Evolutionary conservation across 35 echinoderm and acorn worm genomes (phyloP).

Genomic region (Heliocidaris erythrogramma): DNA sequence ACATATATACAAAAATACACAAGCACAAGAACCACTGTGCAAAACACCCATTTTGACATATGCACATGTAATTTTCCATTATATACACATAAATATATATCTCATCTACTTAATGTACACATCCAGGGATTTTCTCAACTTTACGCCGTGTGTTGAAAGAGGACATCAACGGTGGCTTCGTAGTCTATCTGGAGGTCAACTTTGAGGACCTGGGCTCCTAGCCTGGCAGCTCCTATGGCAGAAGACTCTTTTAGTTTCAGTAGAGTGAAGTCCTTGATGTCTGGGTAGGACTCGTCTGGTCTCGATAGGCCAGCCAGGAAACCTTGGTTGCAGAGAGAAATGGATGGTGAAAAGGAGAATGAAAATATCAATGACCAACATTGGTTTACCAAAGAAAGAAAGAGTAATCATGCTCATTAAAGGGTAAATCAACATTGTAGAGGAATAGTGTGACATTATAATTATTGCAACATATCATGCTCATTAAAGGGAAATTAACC

Average conservation of each 20-base stretch:
- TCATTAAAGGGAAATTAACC: no score
- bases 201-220: slow-evolving; percentile 73
- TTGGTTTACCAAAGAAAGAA: no score
- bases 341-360: background rate
- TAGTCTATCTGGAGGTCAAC: slow-evolving; percentile 70
- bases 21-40: background rate
- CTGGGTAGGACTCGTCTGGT: slow-evolving; percentile 47
- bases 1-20: background rate
- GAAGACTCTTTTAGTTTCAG: slow-evolving; percentile 70
- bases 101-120: background rate
- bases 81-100: background rate
- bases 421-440: no score
- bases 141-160: background rate
- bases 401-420: no score
- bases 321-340: slow-evolving; percentile 47
- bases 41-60: background rate
- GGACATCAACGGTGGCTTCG: slow-evolving; percentile 76
- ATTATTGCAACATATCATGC: no score
- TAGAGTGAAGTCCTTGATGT: slow-evolving; percentile 76
- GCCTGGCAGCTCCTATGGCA: slow-evolving; percentile 82
- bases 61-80: background rate
- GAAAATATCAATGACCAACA: background rate
- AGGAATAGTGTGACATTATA: no score
- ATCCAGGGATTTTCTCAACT: background rate
- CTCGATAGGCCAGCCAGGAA: slow-evolving; percentile 85